Base-by-base conservation (phyloP, 2,888 invertebrate genomes). In the Nysson spinosus region DNA sequence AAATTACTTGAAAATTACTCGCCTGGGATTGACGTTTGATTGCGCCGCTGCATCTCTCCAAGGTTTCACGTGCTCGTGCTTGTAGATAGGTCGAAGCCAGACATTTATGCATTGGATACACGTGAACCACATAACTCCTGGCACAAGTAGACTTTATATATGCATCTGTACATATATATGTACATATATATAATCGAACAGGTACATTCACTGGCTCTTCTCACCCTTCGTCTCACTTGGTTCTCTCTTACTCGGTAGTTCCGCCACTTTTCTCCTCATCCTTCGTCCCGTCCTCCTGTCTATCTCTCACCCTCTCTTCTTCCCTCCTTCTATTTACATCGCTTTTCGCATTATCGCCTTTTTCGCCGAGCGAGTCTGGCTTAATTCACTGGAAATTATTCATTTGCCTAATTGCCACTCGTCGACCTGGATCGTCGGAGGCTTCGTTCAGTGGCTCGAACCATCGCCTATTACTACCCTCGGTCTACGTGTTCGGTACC, bases 21-120 rank as follows among this genome's bases (percentile, higher is more conserved):
- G 77, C 72, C 80, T 80, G 82, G 79, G 79, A 83, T 83, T 83
- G 82, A 83, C 82, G 77, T 83, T 81, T 79, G 79, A 83, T 82
- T 77, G 77, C 82, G 58, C 57, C 61, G 61, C 52, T 66, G 67
- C 69, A 52, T 34, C 55, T 46, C 63, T 22, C 35, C 55, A 16
- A 50, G 44, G 26, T 17, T 46, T 12, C 22, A 5, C 19, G 12
- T 16, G 37, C 32, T 19, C 40, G 39, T 11, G 47, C 24, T 42
- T 12, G 46, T 52, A 67, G 67, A 50, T 64, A 51, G 64, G 58
- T 67, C 64, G 67, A 58, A 67, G 66, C 51, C 46, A 51, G 50
- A 51, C 54, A 47, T 67, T 64, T 64, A 44, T 55, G 42, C 50
- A 52, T 49, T 51, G 62, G 40, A 66, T 50, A 35, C 50, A 46